Percentiles rank a stretch among this genome's conserved stretches.
These are phyloP conservation scores for Eilema depressum DNA, from an alignment of 2,888 invertebrate genomes.

Conservation along the genomic window DNA sequence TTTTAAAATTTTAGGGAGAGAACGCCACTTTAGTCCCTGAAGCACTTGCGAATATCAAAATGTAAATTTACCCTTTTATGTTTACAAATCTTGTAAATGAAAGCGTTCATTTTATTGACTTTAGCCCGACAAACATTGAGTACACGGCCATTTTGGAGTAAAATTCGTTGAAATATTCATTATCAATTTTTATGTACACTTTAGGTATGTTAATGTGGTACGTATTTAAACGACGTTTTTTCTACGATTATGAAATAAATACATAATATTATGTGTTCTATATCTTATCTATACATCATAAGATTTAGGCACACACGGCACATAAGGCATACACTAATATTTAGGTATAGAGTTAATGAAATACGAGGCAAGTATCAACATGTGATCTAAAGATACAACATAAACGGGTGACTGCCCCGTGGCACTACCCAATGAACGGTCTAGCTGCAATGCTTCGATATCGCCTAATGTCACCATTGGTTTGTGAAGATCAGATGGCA, in stretches of 20 bases:
- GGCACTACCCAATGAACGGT: too few relatives aligned
- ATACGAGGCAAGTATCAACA: background rate
- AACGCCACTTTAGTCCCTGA: slow-evolving; percentile 83
- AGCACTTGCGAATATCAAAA: slow-evolving; percentile 86
- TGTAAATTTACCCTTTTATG: slow-evolving; percentile 87
- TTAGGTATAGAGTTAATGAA: too few relatives aligned
- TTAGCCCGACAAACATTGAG: slow-evolving; percentile 66
- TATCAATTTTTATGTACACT: slow-evolving; percentile 43
- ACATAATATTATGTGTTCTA: background rate
- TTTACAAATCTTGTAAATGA: slow-evolving; percentile 86
- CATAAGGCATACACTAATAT: too few relatives aligned
- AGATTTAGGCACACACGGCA: too few relatives aligned
- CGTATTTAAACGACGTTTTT: slow-evolving; percentile 25
- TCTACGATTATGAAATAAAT: background rate
- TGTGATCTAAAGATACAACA: background rate
- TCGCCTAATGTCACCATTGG: too few relatives aligned
- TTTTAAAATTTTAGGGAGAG: slow-evolving; percentile 87
- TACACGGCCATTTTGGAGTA: slow-evolving; percentile 50
- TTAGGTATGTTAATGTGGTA: slow-evolving; percentile 26
- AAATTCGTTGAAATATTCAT: slow-evolving; percentile 44
- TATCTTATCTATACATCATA: background rate
- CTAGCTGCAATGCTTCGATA: too few relatives aligned
- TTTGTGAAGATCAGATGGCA: too few relatives aligned
- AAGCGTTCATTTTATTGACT: slow-evolving; percentile 84
- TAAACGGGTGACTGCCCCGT: too few relatives aligned